Conservation (phyloP, 2,888 invertebrate species). For the Chesias legatella region DNA sequence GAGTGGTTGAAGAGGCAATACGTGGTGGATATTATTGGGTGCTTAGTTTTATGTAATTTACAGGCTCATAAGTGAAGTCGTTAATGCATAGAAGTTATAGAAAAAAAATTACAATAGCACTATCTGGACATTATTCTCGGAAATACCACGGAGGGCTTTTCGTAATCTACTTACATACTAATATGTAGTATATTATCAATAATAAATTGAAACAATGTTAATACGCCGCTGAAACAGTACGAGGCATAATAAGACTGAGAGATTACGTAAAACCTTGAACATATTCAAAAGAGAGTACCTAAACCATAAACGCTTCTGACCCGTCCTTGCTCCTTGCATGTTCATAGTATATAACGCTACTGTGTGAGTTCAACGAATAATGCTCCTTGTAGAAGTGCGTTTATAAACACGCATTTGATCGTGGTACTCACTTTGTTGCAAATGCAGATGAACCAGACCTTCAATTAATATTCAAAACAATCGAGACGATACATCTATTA, state of each 20-base stretch:
- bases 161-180: constrained; percentile 17
- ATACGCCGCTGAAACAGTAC: constrained; percentile 57
- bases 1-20: constrained; percentile 54
- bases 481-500: constrained; percentile 2
- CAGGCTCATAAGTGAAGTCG: constrained; percentile 52
- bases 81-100: constrained; percentile 49
- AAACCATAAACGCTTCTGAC: constrained; percentile 75
- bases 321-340: constrained; percentile 80
- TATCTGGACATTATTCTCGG: constrained; percentile 47
- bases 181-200: constrained; percentile 26
- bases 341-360: constrained; percentile 68
- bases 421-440: constrained; percentile 32
- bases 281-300: constrained; percentile 66
- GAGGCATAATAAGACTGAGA: constrained; percentile 76
- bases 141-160: constrained; percentile 18
- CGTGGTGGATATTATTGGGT: constrained; percentile 66
- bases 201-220: constrained; percentile 38
- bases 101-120: constrained; percentile 52
- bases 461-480: constrained; percentile 18
- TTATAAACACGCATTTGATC: constrained; percentile 47
- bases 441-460: background rate
- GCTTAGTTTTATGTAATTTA: constrained; percentile 69
- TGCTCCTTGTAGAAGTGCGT: constrained; percentile 63
- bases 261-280: constrained; percentile 73
- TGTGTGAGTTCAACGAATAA: constrained; percentile 43